Base-by-base conservation (phyloP, 2,888 invertebrate species). In the Lasioglossum villosulum region DNA sequence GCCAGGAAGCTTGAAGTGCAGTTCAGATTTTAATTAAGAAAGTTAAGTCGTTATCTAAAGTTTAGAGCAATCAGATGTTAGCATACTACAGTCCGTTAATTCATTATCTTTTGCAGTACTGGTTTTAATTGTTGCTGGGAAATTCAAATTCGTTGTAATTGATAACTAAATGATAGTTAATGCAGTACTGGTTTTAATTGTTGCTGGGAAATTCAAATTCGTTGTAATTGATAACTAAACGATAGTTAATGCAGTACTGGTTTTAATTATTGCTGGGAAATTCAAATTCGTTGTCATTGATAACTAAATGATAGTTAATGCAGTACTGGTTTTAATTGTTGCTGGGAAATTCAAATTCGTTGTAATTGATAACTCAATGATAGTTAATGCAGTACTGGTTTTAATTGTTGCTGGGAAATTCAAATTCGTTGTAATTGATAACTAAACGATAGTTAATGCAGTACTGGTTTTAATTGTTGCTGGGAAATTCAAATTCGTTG, bases 21-120 rank as follows among this genome's bases (percentile, higher is more conserved):
- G 63, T 30, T 63, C 30, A 30, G 63, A 63, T 63, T 80, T 70
- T 56, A 75, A 75, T 37, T 23, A 34, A 75, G 23, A 52, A 75
- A n/a, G 37, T 75, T 52, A 34, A 48, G 37, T n/a, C 56, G 27
- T 48, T 48, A 45, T 73, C 19, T n/a, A 27, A 30, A 45, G 42
- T 73, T 45, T 45, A 23, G 27, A 45, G 37, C 68, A 70, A 37
- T 37, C 68, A 37, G 37, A 70, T n/a, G 68, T 34, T 37, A 37
- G 63, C 30, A 63, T 63, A 63, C 63, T 63, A 30, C 30, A 6
- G 63, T n/a, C 63, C 6, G 30, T 63, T 30, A 63, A 63, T 63
- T 56, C 52, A 56, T 56, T 56, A 56, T 56, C n/a, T 56, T 56
- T 56, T 16, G 16, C 30, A 63, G 30, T n/a, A 2, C 63, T 30